Base-by-base conservation (phyloP, 2,888 invertebrate genomes). In the Coleophora deauratella region DNA sequence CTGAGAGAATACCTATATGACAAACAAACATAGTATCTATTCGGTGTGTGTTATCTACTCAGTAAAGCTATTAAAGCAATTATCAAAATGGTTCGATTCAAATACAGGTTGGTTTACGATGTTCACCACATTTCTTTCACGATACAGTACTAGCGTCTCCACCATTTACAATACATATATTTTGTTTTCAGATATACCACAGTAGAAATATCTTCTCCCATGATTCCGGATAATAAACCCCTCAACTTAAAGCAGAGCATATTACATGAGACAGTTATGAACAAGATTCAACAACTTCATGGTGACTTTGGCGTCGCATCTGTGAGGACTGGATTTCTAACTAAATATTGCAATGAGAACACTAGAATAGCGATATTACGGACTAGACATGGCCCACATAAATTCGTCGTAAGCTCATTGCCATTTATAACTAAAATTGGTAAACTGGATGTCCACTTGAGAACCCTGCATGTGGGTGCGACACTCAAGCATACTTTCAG, bases 401-500 rank as follows among this genome's bases (percentile, higher is more conserved):
- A 82, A 57, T 89, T 92, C 66, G 84, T 94, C 0, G 81, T 91
- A 0, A 91, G 91, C 59, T 78, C 88, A 45, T 58, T 95, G 49
- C 93, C 94, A 10, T 86, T 90, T 52, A 86, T 94, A 38, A 91
- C 87, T n/a, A 82, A 88, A 57, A 79, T 94, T 33, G 90, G 89
- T 9, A 88, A 88, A 21, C 81, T 89, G 47, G 73, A 80, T 38
- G 91, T 92, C 0, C 82, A 75, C 40, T 67, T 93, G 15, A 88
- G 87, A 38, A 92, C 91, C 12, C 67, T 94, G 3, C 93, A 94
- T 67, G 86, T 90, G 1, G 93, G 94, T 14, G 94, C 94, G 2
- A 93, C 94, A 11, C 84, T 95, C 40, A 91, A 90, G 70, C 92
- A 94, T 50, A 93, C 94, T 71, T 93, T 92, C 61, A 88, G 89